Base-by-base conservation (phyloP, 1,140 invertebrate genomes). In the Drosophila auraria region DNA sequence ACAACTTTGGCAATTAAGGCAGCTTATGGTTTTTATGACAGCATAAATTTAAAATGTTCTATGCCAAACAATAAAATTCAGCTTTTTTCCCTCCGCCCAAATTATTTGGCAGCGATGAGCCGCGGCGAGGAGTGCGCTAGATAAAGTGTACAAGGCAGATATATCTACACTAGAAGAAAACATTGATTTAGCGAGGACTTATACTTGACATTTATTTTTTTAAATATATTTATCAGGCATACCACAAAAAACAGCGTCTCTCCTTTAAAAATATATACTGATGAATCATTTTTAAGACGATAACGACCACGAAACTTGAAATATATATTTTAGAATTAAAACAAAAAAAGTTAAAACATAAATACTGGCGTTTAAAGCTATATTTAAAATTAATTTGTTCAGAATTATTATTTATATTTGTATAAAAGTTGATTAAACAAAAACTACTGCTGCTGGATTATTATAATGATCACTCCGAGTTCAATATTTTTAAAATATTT, bases 1-100 rank as follows among this genome's bases (percentile, higher is more conserved):
- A 74, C 66, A 89, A 90, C 86, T 90, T 90, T 90, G 86, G 75
- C 86, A 90, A 90, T 90, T 90, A 90, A 90, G 86, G 86, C 75
- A 75, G 82, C 79, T 90, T 90, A 86, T 90, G 86, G 86, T 91
- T 90, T 90, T 90, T 90, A 90, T 82, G 86, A 90, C 71, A 86
- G 86, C 82, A 90, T 90, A 90, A 90, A 90, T 90, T 90, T 90
- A 64, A 86, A 89, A 82, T 82, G 77, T 89, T 86, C 86, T 80
- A 90, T 90, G 82, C 66, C 57, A 68, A 81, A 59, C 69, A 80
- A 80, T 87, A 87, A 87, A 83, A 87, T 60, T 36, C 15, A 38
- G 38, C 53, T n/a, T 57, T 54, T 64, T 65, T 71, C 53, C 72
- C 66, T 56, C 54, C 75, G 57, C 47, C 62, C 54, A 87, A 87